Percentiles rank a stretch among this genome's conserved stretches.
Evolutionary conservation across 2,113 vertebrate genomes (phyloP).

Genomic region (Paramormyrops kingsleyae): DNA sequence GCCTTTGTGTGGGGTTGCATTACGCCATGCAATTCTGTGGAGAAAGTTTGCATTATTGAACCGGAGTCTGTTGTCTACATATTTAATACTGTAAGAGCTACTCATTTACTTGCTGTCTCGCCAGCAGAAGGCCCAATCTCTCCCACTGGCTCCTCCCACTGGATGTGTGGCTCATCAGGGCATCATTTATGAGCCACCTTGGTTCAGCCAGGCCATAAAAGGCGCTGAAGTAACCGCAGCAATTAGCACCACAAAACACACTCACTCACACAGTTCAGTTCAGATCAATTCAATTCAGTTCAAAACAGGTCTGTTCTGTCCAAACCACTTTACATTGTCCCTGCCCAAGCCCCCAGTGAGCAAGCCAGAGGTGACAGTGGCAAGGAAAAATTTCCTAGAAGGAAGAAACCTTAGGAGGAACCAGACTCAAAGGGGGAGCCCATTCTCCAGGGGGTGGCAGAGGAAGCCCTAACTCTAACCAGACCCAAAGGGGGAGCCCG

Average conservation of each 20-base stretch:
- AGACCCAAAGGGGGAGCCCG: no score
- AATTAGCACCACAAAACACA: not conserved
- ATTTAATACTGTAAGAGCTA: slow-evolving; percentile 32
- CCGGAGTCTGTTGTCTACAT: slow-evolving; percentile 28
- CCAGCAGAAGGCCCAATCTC: slow-evolving; percentile 2
- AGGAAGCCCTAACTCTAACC: not conserved
- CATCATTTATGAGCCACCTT: not conserved
- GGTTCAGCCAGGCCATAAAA: not conserved
- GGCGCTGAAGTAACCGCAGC: no score
- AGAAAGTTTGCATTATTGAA: slow-evolving; percentile 43
- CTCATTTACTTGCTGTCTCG: slow-evolving; percentile 22
- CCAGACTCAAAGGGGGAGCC: no score
- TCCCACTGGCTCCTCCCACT: not conserved
- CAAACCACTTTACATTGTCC: not conserved
- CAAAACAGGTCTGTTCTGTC: not conserved
- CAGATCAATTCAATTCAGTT: not conserved
- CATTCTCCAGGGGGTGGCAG: not conserved
- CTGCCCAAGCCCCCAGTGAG: not conserved
- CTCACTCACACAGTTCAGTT: not conserved
- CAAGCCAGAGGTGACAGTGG: not conserved
- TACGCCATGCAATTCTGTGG: slow-evolving; percentile 15
- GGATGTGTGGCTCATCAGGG: not conserved
- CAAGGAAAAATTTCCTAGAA: not conserved
- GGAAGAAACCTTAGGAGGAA: no score
- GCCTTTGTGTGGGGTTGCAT: slow-evolving; percentile 20